Conservation (phyloP, 2,113 vertebrate species). For the Ranitomeya variabilis region DNA sequence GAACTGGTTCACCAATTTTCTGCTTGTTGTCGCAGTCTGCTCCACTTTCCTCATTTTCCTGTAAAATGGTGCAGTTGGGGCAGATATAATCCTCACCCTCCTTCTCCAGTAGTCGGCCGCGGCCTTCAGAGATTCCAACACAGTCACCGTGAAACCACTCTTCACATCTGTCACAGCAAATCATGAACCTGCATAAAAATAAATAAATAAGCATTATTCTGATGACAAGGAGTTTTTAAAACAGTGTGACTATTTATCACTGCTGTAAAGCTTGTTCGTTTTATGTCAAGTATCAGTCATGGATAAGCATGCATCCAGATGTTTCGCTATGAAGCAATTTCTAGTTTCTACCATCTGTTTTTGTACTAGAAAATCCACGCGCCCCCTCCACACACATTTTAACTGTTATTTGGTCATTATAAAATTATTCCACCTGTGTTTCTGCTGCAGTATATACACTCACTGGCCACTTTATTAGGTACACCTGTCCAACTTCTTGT, state of each 20-base stretch:
- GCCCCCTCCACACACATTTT: neutral
- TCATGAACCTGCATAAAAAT: constrained; percentile 85
- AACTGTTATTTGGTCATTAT: neutral
- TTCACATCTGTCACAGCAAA: constrained; percentile 90
- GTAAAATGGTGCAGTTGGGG: constrained; percentile 82
- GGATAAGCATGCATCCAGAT: no score
- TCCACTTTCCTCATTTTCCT: constrained; percentile 77
- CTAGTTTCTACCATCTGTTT: no score
- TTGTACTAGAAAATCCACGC: no score
- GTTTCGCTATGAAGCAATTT: no score
- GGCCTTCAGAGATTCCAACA: constrained; percentile 84
- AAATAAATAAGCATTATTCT: neutral
- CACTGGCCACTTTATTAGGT: no score
- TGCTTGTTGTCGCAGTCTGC: constrained; percentile 65
- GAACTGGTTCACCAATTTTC: constrained; percentile 62
- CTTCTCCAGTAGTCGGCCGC: constrained; percentile 78
- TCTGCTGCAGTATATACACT: neutral
- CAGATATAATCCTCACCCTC: constrained; percentile 87
- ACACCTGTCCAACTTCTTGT: no score
- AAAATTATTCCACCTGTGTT: neutral
- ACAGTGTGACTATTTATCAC: no score
- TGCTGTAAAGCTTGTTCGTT: no score
- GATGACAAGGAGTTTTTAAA: no score
- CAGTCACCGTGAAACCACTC: constrained; percentile 94
- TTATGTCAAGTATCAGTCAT: no score